phyloP scores from a whole-genome alignment of 2,797 vertebrate genomes.

The Limosa lapponica region DNA sequence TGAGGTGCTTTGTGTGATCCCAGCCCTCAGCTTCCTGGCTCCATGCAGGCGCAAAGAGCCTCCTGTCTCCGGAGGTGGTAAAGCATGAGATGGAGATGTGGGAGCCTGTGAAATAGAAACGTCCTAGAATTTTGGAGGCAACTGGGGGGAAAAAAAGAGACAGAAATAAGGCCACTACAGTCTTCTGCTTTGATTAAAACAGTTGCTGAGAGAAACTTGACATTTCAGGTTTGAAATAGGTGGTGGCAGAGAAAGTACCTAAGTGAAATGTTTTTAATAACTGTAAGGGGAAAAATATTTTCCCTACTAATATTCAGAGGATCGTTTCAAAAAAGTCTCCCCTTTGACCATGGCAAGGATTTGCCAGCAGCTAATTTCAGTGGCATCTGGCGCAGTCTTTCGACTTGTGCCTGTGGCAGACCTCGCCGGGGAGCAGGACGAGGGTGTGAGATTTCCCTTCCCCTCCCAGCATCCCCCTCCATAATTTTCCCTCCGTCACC shows the following conservation, averaged over 20 bases:
- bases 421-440: neutral
- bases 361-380: conserved; percentile 45
- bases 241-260: neutral
- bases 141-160: neutral
- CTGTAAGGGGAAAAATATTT: neutral
- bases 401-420: conserved; percentile 62
- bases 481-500: neutral
- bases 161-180: neutral
- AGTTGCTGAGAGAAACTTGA: neutral
- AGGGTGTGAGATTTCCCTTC: neutral
- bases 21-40: neutral
- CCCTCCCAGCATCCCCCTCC: neutral
- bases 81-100: neutral
- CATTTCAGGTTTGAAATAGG: neutral
- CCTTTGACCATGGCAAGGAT: conserved; percentile 55
- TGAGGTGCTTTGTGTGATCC: neutral
- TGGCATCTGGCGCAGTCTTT: conserved; percentile 18
- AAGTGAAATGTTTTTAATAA: conserved; percentile 42
- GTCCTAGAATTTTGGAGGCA: neutral
- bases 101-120: neutral
- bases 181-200: neutral
- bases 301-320: neutral
- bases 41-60: neutral
- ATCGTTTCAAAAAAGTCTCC: neutral
- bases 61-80: neutral